Evolutionary conservation across 2,797 vertebrate genomes (phyloP), one percentile per base, ranked within the genome.

Genomic region (Hemitrygon akajei): DNA sequence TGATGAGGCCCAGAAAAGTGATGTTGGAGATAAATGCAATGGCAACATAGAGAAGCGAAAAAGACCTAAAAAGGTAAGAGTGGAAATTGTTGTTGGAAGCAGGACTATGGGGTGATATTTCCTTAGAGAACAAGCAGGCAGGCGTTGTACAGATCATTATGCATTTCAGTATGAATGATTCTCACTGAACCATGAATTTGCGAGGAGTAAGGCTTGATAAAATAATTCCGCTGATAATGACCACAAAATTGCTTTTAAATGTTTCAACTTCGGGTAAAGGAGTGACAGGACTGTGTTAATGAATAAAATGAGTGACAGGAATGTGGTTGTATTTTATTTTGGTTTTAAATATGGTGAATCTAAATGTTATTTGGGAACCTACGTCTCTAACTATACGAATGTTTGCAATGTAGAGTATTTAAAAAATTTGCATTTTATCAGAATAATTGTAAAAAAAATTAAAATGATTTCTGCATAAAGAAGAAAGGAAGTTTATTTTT

Each of bases 21-120:
- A 99, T 95, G 96, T 97, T 94, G 97, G 97, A 0, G 98, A 98
- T 95, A 97, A 96, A 94, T 97, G 98, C 94, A 98, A 98, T 40
- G 98, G 98, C 93, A 95, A 97, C 91, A 97, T 96, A 11, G 97
- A 97, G 95, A 95, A 97, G 93, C 97, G 97, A 81, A 98, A 97
- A 95, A 97, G 96, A 96, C 98, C 98, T 95, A 98, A 97, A 95
- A 99, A 98, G 98, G 98, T 98, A 98, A 95, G 69, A 56, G 27
- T 93, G 40, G 71, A 76, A 93, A 56, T 93, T 93, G 73, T 37
- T 91, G 89, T 71, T 71, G 2, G 4, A 22, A 91, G 66, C 71
- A 56, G 5, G 37, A 1, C 27, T 76, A 56, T 34, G 11, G 56
- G 71, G 56, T 4, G 27, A 71, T 75, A 56, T 71, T 76, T 69